These are phyloP conservation scores for Erythrocebus patas DNA, from an alignment of 2,113 vertebrate genomes.

Conservation along the genomic window DNA sequence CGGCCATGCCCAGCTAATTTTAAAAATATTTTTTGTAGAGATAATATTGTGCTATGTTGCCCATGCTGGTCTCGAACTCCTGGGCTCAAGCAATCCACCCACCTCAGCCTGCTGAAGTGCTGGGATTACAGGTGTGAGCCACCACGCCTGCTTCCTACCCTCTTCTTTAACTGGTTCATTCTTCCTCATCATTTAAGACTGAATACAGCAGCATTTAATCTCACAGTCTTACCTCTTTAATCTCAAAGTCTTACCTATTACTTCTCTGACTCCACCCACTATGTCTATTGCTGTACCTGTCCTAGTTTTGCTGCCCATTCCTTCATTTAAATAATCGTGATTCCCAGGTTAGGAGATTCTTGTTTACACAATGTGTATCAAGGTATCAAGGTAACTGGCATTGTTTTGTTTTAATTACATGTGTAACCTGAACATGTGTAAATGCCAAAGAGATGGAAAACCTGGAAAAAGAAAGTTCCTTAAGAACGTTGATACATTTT, in stretches of 20 bases:
- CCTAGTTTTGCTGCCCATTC: neutral
- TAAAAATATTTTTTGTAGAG: too few species aligned
- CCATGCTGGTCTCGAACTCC: too few species aligned
- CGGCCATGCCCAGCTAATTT: too few species aligned
- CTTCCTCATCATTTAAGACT: neutral
- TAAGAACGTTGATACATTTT: neutral
- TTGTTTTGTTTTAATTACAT: neutral
- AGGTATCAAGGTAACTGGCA: neutral
- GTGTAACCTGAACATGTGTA: neutral
- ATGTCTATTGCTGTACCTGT: neutral
- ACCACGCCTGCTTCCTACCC: neutral
- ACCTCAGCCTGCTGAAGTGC: too few species aligned
- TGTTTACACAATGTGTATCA: neutral
- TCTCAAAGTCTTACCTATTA: neutral
- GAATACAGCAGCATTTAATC: neutral
- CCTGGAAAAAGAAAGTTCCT: neutral
- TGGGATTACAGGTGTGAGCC: too few species aligned
- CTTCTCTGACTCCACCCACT: fast-evolving
- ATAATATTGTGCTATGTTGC: too few species aligned
- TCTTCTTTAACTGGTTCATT: neutral
- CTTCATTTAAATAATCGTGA: neutral
- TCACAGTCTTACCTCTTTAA: neutral
- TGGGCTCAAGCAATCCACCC: too few species aligned
- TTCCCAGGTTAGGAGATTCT: neutral
- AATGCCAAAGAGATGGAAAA: neutral